These are phyloP conservation scores for Synaphobranchus kaupii DNA, from an alignment of 2,797 vertebrate genomes.

Conservation along the genomic window DNA sequence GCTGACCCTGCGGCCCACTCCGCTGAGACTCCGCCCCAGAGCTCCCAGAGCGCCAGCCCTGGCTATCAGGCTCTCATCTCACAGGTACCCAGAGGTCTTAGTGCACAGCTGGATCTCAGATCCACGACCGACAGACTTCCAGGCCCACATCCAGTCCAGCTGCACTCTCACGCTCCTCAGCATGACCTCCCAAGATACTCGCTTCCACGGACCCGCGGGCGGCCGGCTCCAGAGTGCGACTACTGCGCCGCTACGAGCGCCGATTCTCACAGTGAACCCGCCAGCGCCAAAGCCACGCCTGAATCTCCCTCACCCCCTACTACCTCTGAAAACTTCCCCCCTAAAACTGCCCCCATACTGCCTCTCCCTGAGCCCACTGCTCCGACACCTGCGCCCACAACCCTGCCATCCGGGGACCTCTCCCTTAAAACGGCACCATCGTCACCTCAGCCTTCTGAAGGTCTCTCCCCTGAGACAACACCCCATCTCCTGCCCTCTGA, in stretches of 20 bases:
- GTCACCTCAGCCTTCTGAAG: slow-evolving; percentile 5
- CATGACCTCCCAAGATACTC: too few species aligned
- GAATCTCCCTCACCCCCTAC: neutral
- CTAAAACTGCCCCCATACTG: slow-evolving; percentile 21
- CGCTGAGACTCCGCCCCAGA: neutral
- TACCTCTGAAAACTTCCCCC: neutral
- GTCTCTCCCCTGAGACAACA: neutral
- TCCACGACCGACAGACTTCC: too few species aligned
- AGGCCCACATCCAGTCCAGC: too few species aligned
- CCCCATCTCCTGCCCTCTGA: neutral
- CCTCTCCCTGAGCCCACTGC: slow-evolving; percentile 8
- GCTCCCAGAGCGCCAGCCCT: too few species aligned
- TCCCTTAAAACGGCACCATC: neutral
- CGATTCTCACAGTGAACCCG: neutral
- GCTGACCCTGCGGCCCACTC: neutral
- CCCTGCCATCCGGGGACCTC: neutral
- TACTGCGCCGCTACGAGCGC: too few species aligned
- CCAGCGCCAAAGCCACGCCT: neutral
- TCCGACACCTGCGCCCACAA: slow-evolving; percentile 23
- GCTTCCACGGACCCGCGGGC: too few species aligned
- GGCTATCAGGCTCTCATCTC: too few species aligned
- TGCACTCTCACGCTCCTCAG: too few species aligned
- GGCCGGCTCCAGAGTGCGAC: too few species aligned
- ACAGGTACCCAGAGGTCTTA: too few species aligned
- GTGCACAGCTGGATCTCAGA: too few species aligned